phyloP scores from a whole-genome alignment of 1,140 invertebrate genomes.

The Drosophila santomea region DNA sequence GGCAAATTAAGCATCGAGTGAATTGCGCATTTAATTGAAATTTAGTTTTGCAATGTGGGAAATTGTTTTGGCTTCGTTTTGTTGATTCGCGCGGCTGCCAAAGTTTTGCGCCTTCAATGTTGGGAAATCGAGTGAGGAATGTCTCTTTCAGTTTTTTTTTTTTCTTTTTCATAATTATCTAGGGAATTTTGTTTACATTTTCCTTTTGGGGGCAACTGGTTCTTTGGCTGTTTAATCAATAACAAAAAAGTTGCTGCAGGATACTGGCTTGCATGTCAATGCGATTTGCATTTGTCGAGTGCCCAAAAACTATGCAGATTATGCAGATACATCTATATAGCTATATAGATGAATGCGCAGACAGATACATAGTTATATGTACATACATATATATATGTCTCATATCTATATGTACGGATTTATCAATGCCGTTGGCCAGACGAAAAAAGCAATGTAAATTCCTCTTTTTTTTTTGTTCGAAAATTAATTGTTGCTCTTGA shows the following conservation, averaged over 20 bases:
- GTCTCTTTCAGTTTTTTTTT: conserved; percentile 7
- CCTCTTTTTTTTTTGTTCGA: not conserved
- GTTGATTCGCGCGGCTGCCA: conserved; percentile 16
- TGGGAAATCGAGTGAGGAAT: conserved; percentile 31
- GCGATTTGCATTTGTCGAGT: conserved; percentile 43
- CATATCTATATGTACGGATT: conserved; percentile 20
- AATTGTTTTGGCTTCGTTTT: conserved; percentile 37
- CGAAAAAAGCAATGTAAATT: conserved; percentile 15
- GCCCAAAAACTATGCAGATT: conserved; percentile 32
- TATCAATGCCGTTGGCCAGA: conserved; percentile 39
- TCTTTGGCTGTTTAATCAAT: conserved; percentile 76
- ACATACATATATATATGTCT: conserved; percentile 1
- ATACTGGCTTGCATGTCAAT: conserved; percentile 70
- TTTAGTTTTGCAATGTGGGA: conserved; percentile 40
- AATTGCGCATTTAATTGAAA: conserved; percentile 48
- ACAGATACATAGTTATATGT: too few relatives aligned
- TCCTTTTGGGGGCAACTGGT: conserved; percentile 9
- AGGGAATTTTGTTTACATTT: conserved; percentile 33
- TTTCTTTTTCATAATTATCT: conserved; percentile 46
- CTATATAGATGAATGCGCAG: not conserved
- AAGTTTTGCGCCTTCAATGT: conserved; percentile 33
- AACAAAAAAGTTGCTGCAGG: conserved; percentile 45
- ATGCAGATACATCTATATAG: conserved; percentile 2
- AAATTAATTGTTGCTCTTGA: conserved; percentile 44
- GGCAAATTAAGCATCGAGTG: conserved; percentile 60